These are phyloP conservation scores for Orthonychiurus folsomi DNA, from an alignment of 2,888 invertebrate genomes.

Conservation along the genomic window DNA sequence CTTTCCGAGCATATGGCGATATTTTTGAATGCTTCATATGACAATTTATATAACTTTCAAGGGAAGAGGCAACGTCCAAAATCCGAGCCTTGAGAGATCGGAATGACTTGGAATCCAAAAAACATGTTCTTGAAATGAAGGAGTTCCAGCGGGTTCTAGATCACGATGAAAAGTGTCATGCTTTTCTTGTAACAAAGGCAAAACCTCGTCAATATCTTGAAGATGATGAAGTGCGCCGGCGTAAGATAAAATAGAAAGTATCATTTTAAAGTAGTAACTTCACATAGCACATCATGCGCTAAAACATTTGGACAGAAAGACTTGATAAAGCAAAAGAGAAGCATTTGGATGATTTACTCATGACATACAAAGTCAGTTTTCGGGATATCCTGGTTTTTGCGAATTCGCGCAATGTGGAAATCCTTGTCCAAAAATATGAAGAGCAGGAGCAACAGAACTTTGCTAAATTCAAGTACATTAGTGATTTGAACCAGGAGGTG, in stretches of 20 bases:
- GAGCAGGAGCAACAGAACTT: constrained; percentile 18
- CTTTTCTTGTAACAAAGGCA: constrained; percentile 29
- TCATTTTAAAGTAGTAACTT: too few relatives aligned
- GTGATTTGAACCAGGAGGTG: constrained; percentile 19
- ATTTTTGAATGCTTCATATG: constrained; percentile 1
- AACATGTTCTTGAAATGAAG: constrained; percentile 36
- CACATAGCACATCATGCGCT: too few relatives aligned
- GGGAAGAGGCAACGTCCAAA: constrained; percentile 29
- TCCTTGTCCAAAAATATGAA: constrained; percentile 21
- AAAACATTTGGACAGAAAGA: too few relatives aligned
- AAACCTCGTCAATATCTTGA: constrained; percentile 21
- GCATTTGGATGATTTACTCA: constrained; percentile 22
- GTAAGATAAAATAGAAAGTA: constrained; percentile 1
- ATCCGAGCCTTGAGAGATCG: constrained; percentile 24
- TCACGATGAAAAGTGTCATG: constrained; percentile 29
- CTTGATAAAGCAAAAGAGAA: constrained; percentile 21
- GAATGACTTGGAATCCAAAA: constrained; percentile 33
- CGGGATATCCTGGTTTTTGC: constrained; percentile 20
- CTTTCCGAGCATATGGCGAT: background rate
- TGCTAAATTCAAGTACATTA: constrained; percentile 15
- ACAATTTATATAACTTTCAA: constrained; percentile 10
- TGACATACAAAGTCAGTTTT: constrained; percentile 21
- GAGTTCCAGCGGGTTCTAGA: constrained; percentile 33
- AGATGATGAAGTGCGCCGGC: constrained; percentile 11
- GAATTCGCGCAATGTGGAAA: constrained; percentile 20